Base-by-base conservation (phyloP, 2,797 vertebrate species). In the Lates japonicus region DNA sequence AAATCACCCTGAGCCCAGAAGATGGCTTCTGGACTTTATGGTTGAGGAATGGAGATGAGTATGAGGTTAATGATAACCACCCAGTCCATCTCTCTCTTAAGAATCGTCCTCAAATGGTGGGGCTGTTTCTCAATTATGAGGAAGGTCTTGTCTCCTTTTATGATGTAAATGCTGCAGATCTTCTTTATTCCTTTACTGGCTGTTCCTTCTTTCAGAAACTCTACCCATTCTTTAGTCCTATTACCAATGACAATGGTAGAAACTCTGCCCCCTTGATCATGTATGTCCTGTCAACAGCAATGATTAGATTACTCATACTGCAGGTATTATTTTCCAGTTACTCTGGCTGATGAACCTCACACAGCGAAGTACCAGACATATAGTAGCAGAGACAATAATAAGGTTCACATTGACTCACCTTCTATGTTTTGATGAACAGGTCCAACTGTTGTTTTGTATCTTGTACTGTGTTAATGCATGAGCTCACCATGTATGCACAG, bases 101-200 rank as follows among this genome's bases (percentile, higher is more conserved):
- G 3, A 6, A 0, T 0, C 49, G 7, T 2, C 78, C 31, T 46
- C 5, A 72, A 25, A 80, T 33, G 20, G 51, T 84, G 14, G 77
- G 77, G 0, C 73, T 80, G 49, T 78, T 81, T 78, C 74, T 78
- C 0, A 55, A 84, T 7, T 70, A 84, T 46, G 59, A 81, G 0
- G 14, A 35, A 16, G 65, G 70, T 42, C 46, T 55, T 17, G 73
- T 84, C 16, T 73, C 58, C 12, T 80, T 80, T 35, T 80, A 29
- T 29, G 25, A 77, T 0, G 66, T 41, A 2, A 70, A 78, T 4
- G 7, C 61, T 31, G 74, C 64, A 65, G 65, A 60, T 61, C 25
- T 29, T 29, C 25, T 5, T 33, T 70, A 65, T 60, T 35, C 60
- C 29, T 84, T 80, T 2, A 84, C 42, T 1, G 44, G 2, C 20